These are phyloP conservation scores for Aleiodes alternator DNA, from an alignment of 2,888 invertebrate species.

Conservation along the genomic window DNA sequence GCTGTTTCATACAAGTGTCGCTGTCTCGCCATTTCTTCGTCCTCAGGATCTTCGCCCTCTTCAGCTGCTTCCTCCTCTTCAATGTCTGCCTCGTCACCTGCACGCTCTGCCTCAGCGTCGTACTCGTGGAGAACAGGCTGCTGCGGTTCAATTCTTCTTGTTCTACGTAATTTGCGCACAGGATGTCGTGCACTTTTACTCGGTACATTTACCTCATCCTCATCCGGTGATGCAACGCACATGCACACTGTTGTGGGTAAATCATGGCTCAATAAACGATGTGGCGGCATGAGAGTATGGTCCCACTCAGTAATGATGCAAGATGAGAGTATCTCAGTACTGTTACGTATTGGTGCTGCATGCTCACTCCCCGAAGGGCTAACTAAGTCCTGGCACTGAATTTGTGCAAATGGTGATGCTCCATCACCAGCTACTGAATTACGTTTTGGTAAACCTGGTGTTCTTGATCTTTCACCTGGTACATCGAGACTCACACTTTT, in stretches of 20 bases:
- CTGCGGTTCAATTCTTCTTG: slow-evolving; percentile 83
- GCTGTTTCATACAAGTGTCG: slow-evolving; percentile 92
- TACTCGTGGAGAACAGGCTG: slow-evolving; percentile 79
- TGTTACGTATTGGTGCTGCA: slow-evolving; percentile 60
- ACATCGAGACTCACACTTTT: slow-evolving; percentile 86
- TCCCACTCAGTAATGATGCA: slow-evolving; percentile 73
- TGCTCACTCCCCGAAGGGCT: slow-evolving; percentile 69
- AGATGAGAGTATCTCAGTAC: slow-evolving; percentile 70
- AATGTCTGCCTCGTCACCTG: slow-evolving; percentile 76
- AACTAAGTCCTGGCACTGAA: slow-evolving; percentile 59
- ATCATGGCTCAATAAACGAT: slow-evolving; percentile 79
- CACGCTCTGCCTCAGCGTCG: slow-evolving; percentile 76
- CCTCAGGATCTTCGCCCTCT: slow-evolving; percentile 67
- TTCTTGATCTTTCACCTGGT: slow-evolving; percentile 81
- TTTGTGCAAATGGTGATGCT: slow-evolving; percentile 70
- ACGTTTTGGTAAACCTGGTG: slow-evolving; percentile 79
- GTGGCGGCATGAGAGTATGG: slow-evolving; percentile 84
- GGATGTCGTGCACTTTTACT: slow-evolving; percentile 57
- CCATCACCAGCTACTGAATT: slow-evolving; percentile 85
- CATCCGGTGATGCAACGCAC: slow-evolving; percentile 80
- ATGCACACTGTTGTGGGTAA: slow-evolving; percentile 82
- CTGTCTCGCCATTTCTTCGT: slow-evolving; percentile 79
- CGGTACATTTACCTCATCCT: slow-evolving; percentile 76
- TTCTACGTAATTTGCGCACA: slow-evolving; percentile 78
- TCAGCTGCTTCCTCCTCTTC: slow-evolving; percentile 70